Evolutionary conservation across 2,797 vertebrate species (phyloP), one percentile per base, ranked within the genome.

Genomic region (Knipowitschia caucasica): DNA sequence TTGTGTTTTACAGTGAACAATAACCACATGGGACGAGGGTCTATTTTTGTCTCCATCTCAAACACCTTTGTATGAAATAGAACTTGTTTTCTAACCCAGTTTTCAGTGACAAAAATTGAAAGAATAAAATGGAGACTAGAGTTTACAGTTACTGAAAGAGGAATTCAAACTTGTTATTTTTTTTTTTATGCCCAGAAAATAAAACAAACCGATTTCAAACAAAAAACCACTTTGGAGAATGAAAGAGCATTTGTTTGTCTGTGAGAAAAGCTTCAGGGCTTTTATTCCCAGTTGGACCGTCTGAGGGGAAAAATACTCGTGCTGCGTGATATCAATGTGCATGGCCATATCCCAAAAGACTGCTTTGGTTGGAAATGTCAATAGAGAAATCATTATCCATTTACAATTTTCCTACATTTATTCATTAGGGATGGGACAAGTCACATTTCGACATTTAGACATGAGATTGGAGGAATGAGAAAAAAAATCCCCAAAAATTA

Each of bases 1-100:
- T 56, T 47, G 24, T 14, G 7, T 60, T 62, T 47, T 55, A 59
- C 43, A 54, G 47, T 59, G 25, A 51, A 50, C 57, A 61, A 56
- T 24, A 47, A 44, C 39, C 55, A 27, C 40, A 4, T 31, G 36
- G 24, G 56, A 68, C 53, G 63, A 15, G 17, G 49, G 42, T 64
- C 59, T 69, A 54, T 69, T 75, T 56, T 14, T 14, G 47, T 36
- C 9, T 14, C n/a, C n/a, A 25, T 52, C 17, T 42, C 31, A 18
- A 58, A 26, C 1, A 50, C 25, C n/a, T 33, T 55, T 0, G 17
- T 11, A 14, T 5, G 12, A 12, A 33, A 14, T 23, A 34, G 14
- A 46, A 46, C 26, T 29, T 27, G 3, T 46, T 29, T 46, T 18
- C 15, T 18, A 15, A 30, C 44, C 42, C 25, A 44, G 14, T 44